Conservation (phyloP, 2,888 invertebrate genomes). For the Linyphia triangularis region DNA sequence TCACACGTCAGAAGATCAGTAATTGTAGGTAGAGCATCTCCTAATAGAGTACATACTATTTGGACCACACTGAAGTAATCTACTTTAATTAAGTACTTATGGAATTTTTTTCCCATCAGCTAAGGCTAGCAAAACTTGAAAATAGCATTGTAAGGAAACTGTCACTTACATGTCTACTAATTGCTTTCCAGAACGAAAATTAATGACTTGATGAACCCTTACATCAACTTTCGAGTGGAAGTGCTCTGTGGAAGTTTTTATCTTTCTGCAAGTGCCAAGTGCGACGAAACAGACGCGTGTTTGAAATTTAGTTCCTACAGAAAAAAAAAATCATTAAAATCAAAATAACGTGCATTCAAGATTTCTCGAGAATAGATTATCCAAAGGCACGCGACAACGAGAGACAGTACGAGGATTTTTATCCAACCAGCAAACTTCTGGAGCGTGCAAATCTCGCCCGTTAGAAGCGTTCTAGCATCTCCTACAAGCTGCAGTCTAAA, state of each 20-base stretch:
- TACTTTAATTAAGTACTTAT: background rate
- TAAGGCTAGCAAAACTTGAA: conserved; percentile 28
- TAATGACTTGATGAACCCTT: conserved; percentile 70
- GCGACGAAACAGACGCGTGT: conserved; percentile 70
- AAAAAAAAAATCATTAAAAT: conserved; percentile 28
- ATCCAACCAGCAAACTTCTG: conserved; percentile 45
- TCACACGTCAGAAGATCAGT: too few species aligned
- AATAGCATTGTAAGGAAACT: conserved; percentile 18
- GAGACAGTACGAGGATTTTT: conserved; percentile 29
- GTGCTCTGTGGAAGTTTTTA: conserved; percentile 41
- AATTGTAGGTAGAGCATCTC: too few species aligned
- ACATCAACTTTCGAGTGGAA: conserved; percentile 47
- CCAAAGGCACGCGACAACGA: conserved; percentile 32
- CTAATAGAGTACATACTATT: too few species aligned
- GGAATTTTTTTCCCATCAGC: conserved; percentile 1
- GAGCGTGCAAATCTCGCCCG: conserved; percentile 59
- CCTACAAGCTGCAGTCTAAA: conserved; percentile 23
- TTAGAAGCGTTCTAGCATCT: conserved; percentile 70
- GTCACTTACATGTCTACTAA: conserved; percentile 39
- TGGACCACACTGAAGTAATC: too few species aligned
- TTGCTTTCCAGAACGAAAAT: conserved; percentile 53
- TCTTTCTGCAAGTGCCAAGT: conserved; percentile 60
- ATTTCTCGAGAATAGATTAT: conserved; percentile 64
- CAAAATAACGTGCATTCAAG: conserved; percentile 27
- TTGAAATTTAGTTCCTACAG: conserved; percentile 58